Percentiles rank a stretch among this genome's conserved stretches.
Evolutionary conservation across 2,888 invertebrate species (phyloP).

Genomic region (Reticulitermes lucifugus): DNA sequence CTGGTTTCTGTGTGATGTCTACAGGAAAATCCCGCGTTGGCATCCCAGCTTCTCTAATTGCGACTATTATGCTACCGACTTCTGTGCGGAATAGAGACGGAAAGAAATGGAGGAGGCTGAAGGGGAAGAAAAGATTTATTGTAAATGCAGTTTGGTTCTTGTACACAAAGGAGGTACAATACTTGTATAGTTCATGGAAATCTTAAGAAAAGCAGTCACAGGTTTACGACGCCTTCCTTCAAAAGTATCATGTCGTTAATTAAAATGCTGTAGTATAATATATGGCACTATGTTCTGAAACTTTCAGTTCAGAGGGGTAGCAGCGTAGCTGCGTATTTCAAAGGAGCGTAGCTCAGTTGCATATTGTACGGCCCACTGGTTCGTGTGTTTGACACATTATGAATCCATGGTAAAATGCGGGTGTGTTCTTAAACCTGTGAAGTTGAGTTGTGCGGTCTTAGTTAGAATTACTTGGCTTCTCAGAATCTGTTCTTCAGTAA

Average conservation of each 20-base stretch:
- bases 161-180: constrained; percentile 16
- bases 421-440: neutral
- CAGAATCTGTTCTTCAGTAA: neutral
- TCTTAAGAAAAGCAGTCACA: constrained; percentile 21
- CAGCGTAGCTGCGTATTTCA: neutral
- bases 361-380: neutral
- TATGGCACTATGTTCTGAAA: too few relatives aligned
- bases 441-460: neutral
- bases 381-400: neutral
- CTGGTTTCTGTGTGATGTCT: constrained; percentile 38
- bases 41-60: constrained; percentile 47
- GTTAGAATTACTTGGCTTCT: constrained; percentile 13
- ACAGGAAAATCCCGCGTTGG: constrained; percentile 45
- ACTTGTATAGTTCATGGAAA: constrained; percentile 17
- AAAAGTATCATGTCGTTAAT: constrained; percentile 32
- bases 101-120: constrained; percentile 25
- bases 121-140: constrained; percentile 41
- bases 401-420: neutral
- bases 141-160: constrained; percentile 40
- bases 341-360: neutral
- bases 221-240: neutral
- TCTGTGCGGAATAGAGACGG: constrained; percentile 14
- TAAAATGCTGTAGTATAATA: neutral
- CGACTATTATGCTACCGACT: constrained; percentile 45
- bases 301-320: too few relatives aligned